Evolutionary conservation across 1,140 invertebrate genomes (phyloP), one percentile per base, ranked within the genome.

Genomic region (Triops cancriformis): DNA sequence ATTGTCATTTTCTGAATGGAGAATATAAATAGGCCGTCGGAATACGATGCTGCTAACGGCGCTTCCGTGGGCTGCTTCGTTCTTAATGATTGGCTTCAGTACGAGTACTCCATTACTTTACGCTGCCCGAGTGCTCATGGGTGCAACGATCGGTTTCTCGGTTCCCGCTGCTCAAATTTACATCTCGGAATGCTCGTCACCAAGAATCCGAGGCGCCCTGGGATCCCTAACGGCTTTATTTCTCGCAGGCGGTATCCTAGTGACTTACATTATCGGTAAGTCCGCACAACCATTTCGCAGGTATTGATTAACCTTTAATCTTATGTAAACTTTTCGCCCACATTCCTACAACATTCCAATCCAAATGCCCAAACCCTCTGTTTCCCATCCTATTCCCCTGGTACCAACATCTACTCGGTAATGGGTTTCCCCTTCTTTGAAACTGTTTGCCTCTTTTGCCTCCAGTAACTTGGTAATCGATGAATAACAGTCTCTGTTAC

Each of bases 201-300:
- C 86, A 27, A 85, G 86, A 9, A 84, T 91, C 0, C 87, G 95
- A 80, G 94, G 94, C 11, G 88, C 91, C 1, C 84, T 95, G 0
- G 93, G 93, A 18, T 92, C 94, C 0, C 90, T 93, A 78, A 89
- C 94, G 80, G 93, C 96, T 82, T 84, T 94, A 5, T 92, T 92
- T 81, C 89, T 91, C 72, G 88, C 89, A 14, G 79, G 91, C 18
- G 95, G 95, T 10, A 90, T 95, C 80, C 83, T 96, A 0, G 88
- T 91, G 42, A 86, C 78, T n/a, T 79, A 79, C 91, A 76, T 79
- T 14, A 73, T 79, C 1, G 78, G 78, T 77, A 72, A 76, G 74
- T 43, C 42, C 51, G 1, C 14, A 64, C 14, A 64, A 64, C 51
- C 3, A n/a, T 10, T 64, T 64, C 14, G 2, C 18, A 64, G 14